phyloP scores from a whole-genome alignment of 1,140 invertebrate species.

The Eufriesea mexicana region DNA sequence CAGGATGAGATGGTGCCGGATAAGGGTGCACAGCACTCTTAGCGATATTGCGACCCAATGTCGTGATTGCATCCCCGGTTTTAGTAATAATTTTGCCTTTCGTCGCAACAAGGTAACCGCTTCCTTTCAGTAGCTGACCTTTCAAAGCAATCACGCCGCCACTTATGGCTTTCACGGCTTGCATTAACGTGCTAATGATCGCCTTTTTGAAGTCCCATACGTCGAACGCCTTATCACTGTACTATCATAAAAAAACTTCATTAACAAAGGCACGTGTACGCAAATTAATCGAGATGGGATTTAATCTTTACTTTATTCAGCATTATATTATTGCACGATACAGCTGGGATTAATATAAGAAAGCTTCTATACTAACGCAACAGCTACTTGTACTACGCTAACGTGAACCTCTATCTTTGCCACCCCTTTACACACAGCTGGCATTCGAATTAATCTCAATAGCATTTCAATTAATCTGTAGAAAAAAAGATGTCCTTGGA shows the following conservation, averaged over 20 bases:
- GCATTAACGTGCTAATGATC: constrained; percentile 89
- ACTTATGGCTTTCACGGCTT: constrained; percentile 92
- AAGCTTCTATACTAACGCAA: constrained; percentile 6
- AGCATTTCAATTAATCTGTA: not conserved
- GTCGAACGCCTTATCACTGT: constrained; percentile 85
- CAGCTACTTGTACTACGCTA: not conserved
- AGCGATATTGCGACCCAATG: constrained; percentile 89
- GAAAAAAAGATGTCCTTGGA: too few species aligned
- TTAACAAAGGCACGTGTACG: constrained; percentile 10
- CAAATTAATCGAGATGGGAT: constrained; percentile 27
- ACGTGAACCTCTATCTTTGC: not conserved
- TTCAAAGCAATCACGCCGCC: constrained; percentile 92
- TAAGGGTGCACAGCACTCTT: constrained; percentile 85
- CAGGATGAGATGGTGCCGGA: constrained; percentile 68
- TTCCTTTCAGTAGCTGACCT: constrained; percentile 92
- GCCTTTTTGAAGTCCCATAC: constrained; percentile 91
- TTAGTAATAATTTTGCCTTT: constrained; percentile 88
- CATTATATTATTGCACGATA: constrained; percentile 14
- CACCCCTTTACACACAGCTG: not conserved
- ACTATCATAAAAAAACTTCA: constrained; percentile 70
- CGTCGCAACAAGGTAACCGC: constrained; percentile 88
- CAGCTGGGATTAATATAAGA: constrained; percentile 30
- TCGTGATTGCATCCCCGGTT: constrained; percentile 89
- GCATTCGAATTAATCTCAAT: too few species aligned
- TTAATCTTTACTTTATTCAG: constrained; percentile 20